Evolutionary conservation across 2,113 vertebrate species (phyloP).

Genomic region (Ailuropoda melanoleuca): DNA sequence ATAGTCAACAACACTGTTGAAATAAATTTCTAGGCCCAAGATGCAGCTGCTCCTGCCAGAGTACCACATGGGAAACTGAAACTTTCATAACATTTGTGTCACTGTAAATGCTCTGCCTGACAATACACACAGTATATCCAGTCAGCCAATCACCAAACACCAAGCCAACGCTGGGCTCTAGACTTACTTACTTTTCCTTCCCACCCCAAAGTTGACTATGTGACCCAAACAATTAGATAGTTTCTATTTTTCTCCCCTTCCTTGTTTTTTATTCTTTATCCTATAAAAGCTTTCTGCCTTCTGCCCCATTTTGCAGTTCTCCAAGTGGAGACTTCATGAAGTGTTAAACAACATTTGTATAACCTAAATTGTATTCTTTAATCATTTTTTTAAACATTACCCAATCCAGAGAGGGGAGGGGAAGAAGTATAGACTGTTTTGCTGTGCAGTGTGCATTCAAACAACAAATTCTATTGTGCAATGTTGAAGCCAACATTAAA

Average conservation of each 20-base stretch:
- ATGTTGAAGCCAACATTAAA: background rate
- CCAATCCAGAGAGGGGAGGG: background rate
- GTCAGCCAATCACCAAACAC: background rate
- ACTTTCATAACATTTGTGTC: background rate
- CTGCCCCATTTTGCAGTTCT: background rate
- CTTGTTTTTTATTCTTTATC: background rate
- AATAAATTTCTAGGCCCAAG: background rate
- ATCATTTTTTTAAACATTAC: background rate
- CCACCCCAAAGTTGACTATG: background rate
- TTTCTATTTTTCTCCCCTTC: background rate
- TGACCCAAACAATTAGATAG: background rate
- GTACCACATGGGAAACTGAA: background rate
- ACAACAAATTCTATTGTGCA: background rate
- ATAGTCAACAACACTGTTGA: background rate
- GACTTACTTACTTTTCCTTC: background rate
- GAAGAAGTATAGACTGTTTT: background rate
- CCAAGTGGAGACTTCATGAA: background rate
- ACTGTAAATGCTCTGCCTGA: background rate
- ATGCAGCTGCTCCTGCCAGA: background rate
- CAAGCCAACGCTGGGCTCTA: background rate
- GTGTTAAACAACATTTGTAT: background rate
- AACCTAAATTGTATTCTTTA: background rate
- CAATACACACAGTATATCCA: background rate
- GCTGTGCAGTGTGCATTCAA: background rate
- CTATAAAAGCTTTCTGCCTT: background rate